Evolutionary conservation across 1,140 invertebrate species (phyloP).

Genomic region (Bombus pyrosoma): DNA sequence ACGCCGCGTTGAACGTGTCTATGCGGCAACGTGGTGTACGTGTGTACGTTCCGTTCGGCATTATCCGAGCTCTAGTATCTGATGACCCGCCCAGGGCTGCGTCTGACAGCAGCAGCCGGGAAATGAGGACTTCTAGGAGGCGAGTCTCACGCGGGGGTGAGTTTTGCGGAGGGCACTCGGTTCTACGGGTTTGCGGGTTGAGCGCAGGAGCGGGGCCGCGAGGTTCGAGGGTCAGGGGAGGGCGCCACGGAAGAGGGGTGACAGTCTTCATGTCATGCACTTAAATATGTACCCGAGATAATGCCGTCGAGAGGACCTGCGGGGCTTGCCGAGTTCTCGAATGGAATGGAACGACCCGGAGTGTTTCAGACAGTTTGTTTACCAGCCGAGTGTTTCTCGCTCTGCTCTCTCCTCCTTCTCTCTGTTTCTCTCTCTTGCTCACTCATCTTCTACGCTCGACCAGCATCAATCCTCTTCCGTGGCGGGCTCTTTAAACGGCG

Average conservation of each 20-base stretch:
- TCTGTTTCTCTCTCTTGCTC: conserved; percentile 13
- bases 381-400: conserved; percentile 71
- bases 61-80: conserved; percentile 78
- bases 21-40: conserved; percentile 38
- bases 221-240: conserved; percentile 32
- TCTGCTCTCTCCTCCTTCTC: conserved; percentile 12
- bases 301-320: conserved; percentile 77
- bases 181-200: conserved; percentile 46
- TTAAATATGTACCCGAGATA: conserved; percentile 82
- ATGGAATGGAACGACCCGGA: conserved; percentile 73
- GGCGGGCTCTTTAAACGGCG: conserved; percentile 36
- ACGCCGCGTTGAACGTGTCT: not conserved
- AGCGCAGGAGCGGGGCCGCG: conserved; percentile 32
- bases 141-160: conserved; percentile 55
- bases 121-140: conserved; percentile 79
- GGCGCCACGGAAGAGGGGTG: conserved; percentile 53
- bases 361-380: conserved; percentile 82
- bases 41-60: conserved; percentile 71
- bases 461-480: conserved; percentile 39
- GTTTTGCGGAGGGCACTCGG: conserved; percentile 60
- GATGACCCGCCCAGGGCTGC: conserved; percentile 82
- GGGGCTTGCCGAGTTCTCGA: conserved; percentile 70
- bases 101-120: conserved; percentile 79
- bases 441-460: conserved; percentile 6
- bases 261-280: conserved; percentile 78